Conservation (phyloP, 2,113 vertebrate species). For the Calyptomena viridis region DNA sequence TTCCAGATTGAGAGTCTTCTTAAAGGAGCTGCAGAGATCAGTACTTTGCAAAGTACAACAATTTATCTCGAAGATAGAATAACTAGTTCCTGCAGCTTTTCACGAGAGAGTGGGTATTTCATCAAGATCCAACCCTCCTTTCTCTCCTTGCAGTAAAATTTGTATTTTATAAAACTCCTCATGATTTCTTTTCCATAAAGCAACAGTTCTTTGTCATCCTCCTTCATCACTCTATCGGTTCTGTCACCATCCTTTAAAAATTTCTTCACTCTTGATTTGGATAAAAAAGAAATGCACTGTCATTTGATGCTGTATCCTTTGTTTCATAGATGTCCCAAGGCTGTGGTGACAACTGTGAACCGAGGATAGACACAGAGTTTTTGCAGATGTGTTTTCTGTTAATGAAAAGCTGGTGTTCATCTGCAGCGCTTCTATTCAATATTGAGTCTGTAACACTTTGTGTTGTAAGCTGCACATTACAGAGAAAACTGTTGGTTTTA, state of each 20-base stretch:
- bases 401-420: background rate
- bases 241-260: background rate
- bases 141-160: background rate
- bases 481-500: background rate
- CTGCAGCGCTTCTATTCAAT: rapidly evolving
- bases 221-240: background rate
- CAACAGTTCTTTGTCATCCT: background rate
- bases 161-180: background rate
- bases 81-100: background rate
- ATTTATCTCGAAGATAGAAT: background rate
- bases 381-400: background rate
- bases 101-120: background rate
- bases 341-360: background rate
- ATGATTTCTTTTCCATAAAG: background rate
- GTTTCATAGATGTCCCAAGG: conserved; percentile 1
- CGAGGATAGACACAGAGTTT: background rate
- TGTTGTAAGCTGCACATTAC: background rate
- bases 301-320: background rate
- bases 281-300: background rate
- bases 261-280: background rate
- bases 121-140: background rate
- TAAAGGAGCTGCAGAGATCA: background rate
- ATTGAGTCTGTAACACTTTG: background rate
- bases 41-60: background rate
- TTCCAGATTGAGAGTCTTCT: background rate